phyloP scores from a whole-genome alignment of 2,888 invertebrate genomes.

The Lapara coniferarum region DNA sequence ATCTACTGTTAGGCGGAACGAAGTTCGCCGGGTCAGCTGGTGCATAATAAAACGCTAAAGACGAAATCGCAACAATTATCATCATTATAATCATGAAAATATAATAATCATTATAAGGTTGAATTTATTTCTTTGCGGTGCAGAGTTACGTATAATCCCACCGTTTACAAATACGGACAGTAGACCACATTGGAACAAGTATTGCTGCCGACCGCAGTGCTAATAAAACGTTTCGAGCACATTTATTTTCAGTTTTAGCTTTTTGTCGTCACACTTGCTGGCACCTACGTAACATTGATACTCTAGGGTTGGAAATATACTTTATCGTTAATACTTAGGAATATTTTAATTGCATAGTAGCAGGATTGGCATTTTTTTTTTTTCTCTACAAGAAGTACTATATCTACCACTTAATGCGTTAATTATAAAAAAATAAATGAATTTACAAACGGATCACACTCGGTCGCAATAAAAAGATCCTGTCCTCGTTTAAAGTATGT shows the following conservation, averaged over 20 bases:
- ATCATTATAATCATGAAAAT: no score
- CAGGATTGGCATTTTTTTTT: background rate
- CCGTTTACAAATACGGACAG: slow-evolving; percentile 65
- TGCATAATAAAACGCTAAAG: background rate
- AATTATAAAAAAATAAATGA: background rate
- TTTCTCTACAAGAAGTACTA: background rate
- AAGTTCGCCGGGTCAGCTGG: no score
- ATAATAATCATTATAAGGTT: slow-evolving; percentile 7
- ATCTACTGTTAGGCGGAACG: no score
- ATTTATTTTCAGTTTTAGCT: slow-evolving; percentile 70
- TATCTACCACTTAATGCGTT: background rate
- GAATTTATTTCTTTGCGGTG: slow-evolving; percentile 36
- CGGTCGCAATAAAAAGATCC: slow-evolving; percentile 10
- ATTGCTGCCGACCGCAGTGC: slow-evolving; percentile 51
- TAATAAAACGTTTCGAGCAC: slow-evolving; percentile 66
- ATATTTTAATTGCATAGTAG: background rate
- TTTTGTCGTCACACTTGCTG: slow-evolving; percentile 67
- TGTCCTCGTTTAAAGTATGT: slow-evolving; percentile 23
- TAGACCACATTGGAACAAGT: slow-evolving; percentile 56
- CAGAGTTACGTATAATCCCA: slow-evolving; percentile 51
- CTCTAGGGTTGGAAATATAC: slow-evolving; percentile 54
- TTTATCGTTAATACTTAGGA: background rate
- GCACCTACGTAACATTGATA: slow-evolving; percentile 63
- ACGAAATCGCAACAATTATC: slow-evolving; percentile 5
- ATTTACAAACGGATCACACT: slow-evolving; percentile 8